These are phyloP conservation scores for Cyprinus carpio DNA, from an alignment of 2,113 vertebrate genomes.

Conservation along the genomic window DNA sequence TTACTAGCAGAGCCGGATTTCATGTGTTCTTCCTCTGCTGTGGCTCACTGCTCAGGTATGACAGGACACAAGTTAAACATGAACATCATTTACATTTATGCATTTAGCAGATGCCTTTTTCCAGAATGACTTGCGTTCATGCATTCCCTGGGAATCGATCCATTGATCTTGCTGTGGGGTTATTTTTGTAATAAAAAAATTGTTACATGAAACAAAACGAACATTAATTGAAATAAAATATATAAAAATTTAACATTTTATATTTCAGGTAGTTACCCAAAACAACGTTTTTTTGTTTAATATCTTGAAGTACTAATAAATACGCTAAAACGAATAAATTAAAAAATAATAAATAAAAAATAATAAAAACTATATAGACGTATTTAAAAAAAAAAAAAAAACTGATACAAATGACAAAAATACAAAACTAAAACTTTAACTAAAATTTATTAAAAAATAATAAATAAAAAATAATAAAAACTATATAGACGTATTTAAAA, in stretches of 20 bases:
- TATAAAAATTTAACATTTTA: not conserved
- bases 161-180: not conserved
- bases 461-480: not conserved
- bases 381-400: too few relatives aligned
- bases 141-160: not conserved
- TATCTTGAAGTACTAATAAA: not conserved
- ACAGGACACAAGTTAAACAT: too few relatives aligned
- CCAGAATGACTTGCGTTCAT: not conserved
- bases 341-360: not conserved
- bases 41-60: constrained; percentile 19
- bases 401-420: too few relatives aligned
- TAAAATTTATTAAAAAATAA: too few relatives aligned
- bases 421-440: too few relatives aligned
- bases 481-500: too few relatives aligned
- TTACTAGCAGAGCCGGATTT: constrained; percentile 27
- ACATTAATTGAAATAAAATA: not conserved
- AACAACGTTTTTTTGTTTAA: not conserved
- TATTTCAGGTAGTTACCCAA: not conserved
- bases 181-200: not conserved
- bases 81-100: not conserved
- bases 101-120: not conserved
- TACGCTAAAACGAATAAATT: too few relatives aligned
- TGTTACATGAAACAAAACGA: not conserved
- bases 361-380: too few relatives aligned
- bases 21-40: not conserved